These are phyloP conservation scores for Pygocentrus nattereri DNA, from an alignment of 2,797 vertebrate species.

Conservation along the genomic window DNA sequence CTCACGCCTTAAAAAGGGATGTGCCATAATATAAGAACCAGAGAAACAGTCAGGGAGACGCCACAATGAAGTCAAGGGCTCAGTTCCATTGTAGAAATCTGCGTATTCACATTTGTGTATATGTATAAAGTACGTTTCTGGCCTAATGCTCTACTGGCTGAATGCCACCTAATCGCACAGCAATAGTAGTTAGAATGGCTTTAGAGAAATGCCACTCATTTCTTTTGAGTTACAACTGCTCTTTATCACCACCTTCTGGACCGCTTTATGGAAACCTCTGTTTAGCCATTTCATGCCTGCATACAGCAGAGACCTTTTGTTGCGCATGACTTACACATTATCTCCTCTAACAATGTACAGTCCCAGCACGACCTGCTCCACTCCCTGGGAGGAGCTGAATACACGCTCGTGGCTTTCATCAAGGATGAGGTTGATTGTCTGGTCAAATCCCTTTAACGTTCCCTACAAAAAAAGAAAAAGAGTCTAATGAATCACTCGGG, in stretches of 20 bases:
- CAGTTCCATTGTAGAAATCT: too few species aligned
- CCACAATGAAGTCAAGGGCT: too few species aligned
- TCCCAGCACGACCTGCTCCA: conserved; percentile 97
- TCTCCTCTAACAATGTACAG: conserved; percentile 98
- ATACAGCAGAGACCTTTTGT: background rate
- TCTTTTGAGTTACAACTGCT: background rate
- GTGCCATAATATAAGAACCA: too few species aligned
- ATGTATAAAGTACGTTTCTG: too few species aligned
- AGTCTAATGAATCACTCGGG: background rate
- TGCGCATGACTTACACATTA: conserved; percentile 90
- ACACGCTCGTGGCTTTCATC: conserved; percentile 98
- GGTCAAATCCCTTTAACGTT: conserved; percentile 97
- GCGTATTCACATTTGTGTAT: too few species aligned
- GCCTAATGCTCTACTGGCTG: background rate
- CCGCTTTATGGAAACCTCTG: background rate
- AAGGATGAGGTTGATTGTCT: conserved; percentile 98
- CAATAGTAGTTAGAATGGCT: background rate
- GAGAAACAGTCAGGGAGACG: too few species aligned
- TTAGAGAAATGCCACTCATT: background rate
- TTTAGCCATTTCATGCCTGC: background rate
- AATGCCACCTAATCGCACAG: background rate
- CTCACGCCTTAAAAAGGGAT: too few species aligned
- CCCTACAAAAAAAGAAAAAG: conserved; percentile 78
- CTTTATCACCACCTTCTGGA: background rate
- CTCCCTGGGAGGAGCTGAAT: conserved; percentile 97